Percentiles rank a stretch among this genome's conserved stretches.
Evolutionary conservation across 2,797 vertebrate species (phyloP).

Genomic region (Aulostomus chinensis): DNA sequence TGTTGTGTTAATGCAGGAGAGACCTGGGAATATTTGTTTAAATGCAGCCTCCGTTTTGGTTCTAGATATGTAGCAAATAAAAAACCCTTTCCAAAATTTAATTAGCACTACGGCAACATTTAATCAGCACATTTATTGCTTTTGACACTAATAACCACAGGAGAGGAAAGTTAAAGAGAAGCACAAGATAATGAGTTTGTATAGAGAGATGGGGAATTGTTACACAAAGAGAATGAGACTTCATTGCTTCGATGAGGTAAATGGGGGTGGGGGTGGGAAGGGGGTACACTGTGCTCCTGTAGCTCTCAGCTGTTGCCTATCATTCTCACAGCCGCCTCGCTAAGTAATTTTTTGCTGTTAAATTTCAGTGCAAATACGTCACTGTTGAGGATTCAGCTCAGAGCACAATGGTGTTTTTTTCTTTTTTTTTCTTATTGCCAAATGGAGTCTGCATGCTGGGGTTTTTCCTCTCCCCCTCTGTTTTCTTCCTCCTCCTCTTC

Average conservation of each 20-base stretch:
- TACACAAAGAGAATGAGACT: conserved; percentile 40
- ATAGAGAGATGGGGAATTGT: conserved; percentile 17
- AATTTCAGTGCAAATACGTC: conserved; percentile 74
- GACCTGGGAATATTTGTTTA: conserved; percentile 24
- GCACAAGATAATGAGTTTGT: conserved; percentile 5
- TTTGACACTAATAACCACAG: conserved; percentile 18
- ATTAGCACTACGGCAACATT: no score
- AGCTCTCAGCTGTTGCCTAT: conserved; percentile 48
- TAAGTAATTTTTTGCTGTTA: conserved; percentile 64
- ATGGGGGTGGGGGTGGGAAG: conserved; percentile 9
- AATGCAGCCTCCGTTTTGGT: conserved; percentile 36
- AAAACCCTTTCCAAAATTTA: conserved; percentile 26
- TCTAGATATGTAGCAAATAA: conserved; percentile 32
- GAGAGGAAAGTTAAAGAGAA: conserved; percentile 10
- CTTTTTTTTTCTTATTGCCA: conserved; percentile 70
- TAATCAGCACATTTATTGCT: conserved; percentile 24
- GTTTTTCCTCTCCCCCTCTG: conserved; percentile 27
- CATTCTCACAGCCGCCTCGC: conserved; percentile 78
- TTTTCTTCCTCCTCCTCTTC: conserved; percentile 11
- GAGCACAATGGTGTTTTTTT: conserved; percentile 73
- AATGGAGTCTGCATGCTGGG: conserved; percentile 62
- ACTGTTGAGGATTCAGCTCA: conserved; percentile 56
- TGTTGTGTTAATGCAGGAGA: conserved; percentile 47
- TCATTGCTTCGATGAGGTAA: conserved; percentile 16
- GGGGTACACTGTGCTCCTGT: conserved; percentile 38